These are phyloP conservation scores for Phallusia fumigata DNA, from an alignment of 23 tunicate genomes.

Conservation along the genomic window DNA sequence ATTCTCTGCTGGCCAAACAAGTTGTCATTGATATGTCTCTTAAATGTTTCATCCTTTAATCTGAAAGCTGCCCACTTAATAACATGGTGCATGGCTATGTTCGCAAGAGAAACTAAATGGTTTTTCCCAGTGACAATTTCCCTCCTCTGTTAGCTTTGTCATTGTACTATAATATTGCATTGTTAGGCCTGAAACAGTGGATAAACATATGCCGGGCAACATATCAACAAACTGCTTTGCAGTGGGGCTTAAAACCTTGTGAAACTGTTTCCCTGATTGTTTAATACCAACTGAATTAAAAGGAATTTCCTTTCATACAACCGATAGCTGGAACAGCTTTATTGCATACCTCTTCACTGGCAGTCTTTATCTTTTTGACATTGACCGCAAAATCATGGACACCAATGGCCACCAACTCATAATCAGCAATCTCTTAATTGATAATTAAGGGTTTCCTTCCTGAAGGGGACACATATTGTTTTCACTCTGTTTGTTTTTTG, in stretches of 20 bases:
- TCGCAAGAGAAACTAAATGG: neutral
- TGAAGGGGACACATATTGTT: too few relatives aligned
- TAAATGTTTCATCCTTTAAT: neutral
- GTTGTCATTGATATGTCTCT: neutral
- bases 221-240: neutral
- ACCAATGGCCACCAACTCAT: neutral
- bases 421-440: neutral
- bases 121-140: neutral
- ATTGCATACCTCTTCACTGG: neutral
- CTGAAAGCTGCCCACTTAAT: neutral
- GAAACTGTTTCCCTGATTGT: neutral
- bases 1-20: neutral
- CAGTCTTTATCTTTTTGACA: neutral
- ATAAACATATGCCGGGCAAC: neutral
- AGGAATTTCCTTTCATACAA: neutral
- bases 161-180: neutral
- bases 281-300: neutral
- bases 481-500: too few relatives aligned
- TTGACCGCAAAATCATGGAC: too few relatives aligned
- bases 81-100: neutral
- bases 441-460: too few relatives aligned
- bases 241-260: neutral
- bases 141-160: neutral
- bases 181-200: neutral
- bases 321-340: neutral